A percentile compares a stretch with the other conserved stretches of the same genome.
phyloP scores from a whole-genome alignment of 2,888 invertebrate species.

The Apotomis turbidana region DNA sequence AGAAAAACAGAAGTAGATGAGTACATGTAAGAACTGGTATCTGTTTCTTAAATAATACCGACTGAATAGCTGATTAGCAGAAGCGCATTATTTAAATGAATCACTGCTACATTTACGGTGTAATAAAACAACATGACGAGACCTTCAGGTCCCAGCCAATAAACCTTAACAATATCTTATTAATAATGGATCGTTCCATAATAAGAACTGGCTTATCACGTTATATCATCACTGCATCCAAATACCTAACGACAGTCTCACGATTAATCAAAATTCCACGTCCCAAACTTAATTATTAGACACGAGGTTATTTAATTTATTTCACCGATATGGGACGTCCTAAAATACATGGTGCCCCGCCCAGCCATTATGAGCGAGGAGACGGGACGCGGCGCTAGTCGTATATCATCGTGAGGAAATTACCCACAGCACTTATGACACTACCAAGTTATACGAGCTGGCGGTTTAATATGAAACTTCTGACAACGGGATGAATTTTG shows the following conservation, averaged over 20 bases:
- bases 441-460: slow-evolving; percentile 37
- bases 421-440: slow-evolving; percentile 61
- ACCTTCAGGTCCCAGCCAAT: slow-evolving; percentile 5
- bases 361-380: slow-evolving; percentile 58
- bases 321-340: slow-evolving; percentile 62
- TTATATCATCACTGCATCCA: slow-evolving; percentile 10
- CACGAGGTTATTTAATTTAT: slow-evolving; percentile 68
- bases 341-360: slow-evolving; percentile 61
- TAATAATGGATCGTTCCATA: slow-evolving; percentile 9
- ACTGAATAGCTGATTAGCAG: not conserved
- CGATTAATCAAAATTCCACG: slow-evolving; percentile 63
- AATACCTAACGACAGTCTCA: slow-evolving; percentile 46
- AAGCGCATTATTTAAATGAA: not conserved
- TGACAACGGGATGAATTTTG: not conserved
- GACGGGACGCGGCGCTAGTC: slow-evolving; percentile 51
- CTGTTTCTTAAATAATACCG: too few relatives aligned
- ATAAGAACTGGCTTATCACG: slow-evolving; percentile 33
- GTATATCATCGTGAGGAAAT: slow-evolving; percentile 54
- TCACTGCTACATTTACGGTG: not conserved
- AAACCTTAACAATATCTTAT: slow-evolving; percentile 26
- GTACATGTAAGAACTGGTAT: too few relatives aligned
- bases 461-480: slow-evolving; percentile 19
- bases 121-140: not conserved
- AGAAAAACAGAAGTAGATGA: too few relatives aligned
- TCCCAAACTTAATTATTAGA: slow-evolving; percentile 67